Conservation (phyloP, 2,113 vertebrate genomes). For the Amblyornis subalaris region DNA sequence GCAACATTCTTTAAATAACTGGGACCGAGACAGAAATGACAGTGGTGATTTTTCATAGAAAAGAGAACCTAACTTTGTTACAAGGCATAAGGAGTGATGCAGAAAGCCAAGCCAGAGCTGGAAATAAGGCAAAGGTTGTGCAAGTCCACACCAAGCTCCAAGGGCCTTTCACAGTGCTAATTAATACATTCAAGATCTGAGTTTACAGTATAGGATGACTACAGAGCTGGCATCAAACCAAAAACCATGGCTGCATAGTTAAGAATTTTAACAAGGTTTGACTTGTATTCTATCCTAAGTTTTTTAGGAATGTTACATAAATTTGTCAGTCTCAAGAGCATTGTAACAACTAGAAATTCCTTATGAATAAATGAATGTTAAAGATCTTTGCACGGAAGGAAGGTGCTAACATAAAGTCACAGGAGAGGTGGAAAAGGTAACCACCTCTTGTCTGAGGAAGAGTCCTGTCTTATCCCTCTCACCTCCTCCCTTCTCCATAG, state of each 20-base stretch:
- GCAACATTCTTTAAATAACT: background rate
- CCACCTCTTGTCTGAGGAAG: background rate
- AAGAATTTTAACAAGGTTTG: background rate
- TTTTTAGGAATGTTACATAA: background rate
- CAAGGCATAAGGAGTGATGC: background rate
- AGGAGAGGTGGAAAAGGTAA: background rate
- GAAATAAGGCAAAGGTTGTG: background rate
- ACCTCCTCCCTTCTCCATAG: fast-evolving
- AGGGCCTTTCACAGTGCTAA: background rate
- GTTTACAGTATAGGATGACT: background rate
- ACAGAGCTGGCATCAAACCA: background rate
- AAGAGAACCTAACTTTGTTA: background rate
- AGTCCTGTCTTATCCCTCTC: background rate
- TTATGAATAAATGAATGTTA: background rate
- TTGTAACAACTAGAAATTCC: background rate
- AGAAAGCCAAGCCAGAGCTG: background rate
- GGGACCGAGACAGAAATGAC: background rate
- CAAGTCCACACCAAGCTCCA: background rate
- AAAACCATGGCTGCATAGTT: background rate
- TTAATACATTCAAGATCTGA: background rate
- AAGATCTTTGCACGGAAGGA: background rate
- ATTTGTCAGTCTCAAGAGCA: background rate
- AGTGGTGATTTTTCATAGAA: background rate
- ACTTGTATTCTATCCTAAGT: background rate
- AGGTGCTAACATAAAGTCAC: background rate